Conservation (phyloP, 1,140 invertebrate genomes). For the Zaprionus capensis region DNA sequence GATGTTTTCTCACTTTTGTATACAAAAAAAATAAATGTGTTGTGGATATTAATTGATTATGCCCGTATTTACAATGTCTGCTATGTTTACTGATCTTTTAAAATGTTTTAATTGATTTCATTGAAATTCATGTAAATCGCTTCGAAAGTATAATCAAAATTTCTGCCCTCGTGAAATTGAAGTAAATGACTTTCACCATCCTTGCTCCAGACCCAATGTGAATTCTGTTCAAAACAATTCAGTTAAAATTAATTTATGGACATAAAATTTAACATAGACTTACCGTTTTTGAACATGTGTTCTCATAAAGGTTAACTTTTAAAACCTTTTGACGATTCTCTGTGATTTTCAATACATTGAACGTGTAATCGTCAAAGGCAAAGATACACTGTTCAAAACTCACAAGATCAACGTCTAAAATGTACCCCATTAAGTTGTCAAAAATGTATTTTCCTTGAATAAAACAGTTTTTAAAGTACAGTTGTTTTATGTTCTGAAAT, state of each 20-base stretch:
- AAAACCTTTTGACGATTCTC: slow-evolving; percentile 15
- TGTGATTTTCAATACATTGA: slow-evolving; percentile 31
- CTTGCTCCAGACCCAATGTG: slow-evolving; percentile 21
- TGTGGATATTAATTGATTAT: slow-evolving; percentile 16
- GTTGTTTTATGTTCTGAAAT: slow-evolving; percentile 30
- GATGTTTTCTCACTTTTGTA: background rate
- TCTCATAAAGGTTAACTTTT: slow-evolving; percentile 35
- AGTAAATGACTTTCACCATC: slow-evolving; percentile 16
- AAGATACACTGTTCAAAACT: slow-evolving; percentile 50
- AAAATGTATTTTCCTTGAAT: slow-evolving; percentile 9
- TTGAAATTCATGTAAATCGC: slow-evolving; percentile 32
- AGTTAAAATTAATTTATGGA: background rate
- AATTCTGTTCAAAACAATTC: slow-evolving; percentile 16
- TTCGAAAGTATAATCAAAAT: slow-evolving; percentile 41
- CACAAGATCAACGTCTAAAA: slow-evolving; percentile 29
- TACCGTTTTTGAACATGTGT: slow-evolving; percentile 19
- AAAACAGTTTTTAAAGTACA: slow-evolving; percentile 35
- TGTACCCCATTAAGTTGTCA: slow-evolving; percentile 12
- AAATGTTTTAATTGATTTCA: background rate
- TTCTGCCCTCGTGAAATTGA: slow-evolving; percentile 11
- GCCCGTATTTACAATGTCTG: slow-evolving; percentile 25
- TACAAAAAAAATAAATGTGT: background rate
- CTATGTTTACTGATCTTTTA: background rate
- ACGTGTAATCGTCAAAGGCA: slow-evolving; percentile 38
- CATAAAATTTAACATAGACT: background rate